Conservation (phyloP, 2,113 vertebrate species). For the Psilopsiagon aymara region DNA sequence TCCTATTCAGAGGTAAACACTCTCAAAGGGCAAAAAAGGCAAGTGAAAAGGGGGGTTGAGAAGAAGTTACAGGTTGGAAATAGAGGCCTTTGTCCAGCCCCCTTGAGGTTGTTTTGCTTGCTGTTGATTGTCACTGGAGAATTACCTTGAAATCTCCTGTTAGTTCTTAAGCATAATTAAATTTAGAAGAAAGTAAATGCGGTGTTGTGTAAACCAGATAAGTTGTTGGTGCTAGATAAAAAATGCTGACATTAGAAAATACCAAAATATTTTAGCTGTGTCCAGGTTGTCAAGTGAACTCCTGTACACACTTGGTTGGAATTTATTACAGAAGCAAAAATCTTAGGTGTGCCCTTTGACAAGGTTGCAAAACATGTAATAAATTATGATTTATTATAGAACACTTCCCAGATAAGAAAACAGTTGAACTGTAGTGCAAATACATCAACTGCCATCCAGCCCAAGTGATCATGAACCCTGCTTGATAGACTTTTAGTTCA, state of each 20-base stretch:
- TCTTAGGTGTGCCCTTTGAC: slow-evolving; percentile 52
- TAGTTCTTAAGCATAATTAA: neutral
- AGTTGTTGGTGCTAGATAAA: neutral
- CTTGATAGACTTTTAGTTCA: slow-evolving; percentile 21
- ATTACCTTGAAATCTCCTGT: neutral
- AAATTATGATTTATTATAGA: slow-evolving; percentile 61
- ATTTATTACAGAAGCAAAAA: slow-evolving; percentile 54
- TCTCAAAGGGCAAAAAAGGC: neutral
- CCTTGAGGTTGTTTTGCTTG: neutral
- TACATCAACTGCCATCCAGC: neutral
- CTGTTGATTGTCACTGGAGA: neutral
- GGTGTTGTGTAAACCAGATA: neutral
- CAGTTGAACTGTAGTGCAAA: slow-evolving; percentile 35
- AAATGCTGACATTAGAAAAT: neutral
- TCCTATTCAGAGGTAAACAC: neutral
- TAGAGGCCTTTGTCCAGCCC: neutral
- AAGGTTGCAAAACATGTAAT: slow-evolving; percentile 48
- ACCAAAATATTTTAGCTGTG: slow-evolving; percentile 29
- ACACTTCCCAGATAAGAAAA: slow-evolving; percentile 56
- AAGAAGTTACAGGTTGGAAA: neutral
- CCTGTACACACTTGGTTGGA: neutral
- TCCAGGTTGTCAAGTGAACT: slow-evolving; percentile 33
- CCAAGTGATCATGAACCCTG: slow-evolving; percentile 46
- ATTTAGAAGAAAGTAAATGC: neutral
- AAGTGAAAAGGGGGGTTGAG: neutral